phyloP scores from a whole-genome alignment of 2,888 invertebrate genomes.

The Napeogenes sylphis region DNA sequence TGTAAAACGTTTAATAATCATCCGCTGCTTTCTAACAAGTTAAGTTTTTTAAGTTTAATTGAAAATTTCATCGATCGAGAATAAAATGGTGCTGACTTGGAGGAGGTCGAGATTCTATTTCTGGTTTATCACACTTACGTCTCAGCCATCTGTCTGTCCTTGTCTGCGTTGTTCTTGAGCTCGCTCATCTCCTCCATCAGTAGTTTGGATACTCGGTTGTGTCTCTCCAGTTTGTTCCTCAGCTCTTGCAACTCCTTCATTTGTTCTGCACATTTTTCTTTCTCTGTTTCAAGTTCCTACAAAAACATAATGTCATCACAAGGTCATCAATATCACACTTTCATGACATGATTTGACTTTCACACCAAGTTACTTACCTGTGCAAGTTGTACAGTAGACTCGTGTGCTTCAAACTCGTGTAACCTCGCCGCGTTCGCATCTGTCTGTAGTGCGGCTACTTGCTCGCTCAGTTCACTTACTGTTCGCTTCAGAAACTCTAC shows the following conservation, averaged over 20 bases:
- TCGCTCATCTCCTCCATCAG: conserved; percentile 81
- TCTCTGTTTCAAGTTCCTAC: conserved; percentile 75
- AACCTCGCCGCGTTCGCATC: conserved; percentile 80
- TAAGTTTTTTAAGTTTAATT: too few relatives aligned
- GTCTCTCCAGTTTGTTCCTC: conserved; percentile 76
- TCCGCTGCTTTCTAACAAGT: too few relatives aligned
- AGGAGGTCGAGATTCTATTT: not conserved
- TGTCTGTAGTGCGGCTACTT: conserved; percentile 81
- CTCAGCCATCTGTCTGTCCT: conserved; percentile 78
- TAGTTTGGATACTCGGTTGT: conserved; percentile 81
- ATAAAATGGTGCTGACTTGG: too few relatives aligned
- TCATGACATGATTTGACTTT: too few relatives aligned
- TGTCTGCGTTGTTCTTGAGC: conserved; percentile 79
- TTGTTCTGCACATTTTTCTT: conserved; percentile 62
- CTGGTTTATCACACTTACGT: conserved; percentile 50
- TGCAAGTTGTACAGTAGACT: conserved; percentile 75
- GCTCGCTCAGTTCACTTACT: conserved; percentile 80
- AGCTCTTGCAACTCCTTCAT: conserved; percentile 76
- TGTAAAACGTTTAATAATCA: too few relatives aligned
- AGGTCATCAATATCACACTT: not conserved
- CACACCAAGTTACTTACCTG: conserved; percentile 54
- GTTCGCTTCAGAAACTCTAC: conserved; percentile 83
- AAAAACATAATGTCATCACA: conserved; percentile 13
- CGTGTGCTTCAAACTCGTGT: conserved; percentile 84
- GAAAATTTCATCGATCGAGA: too few relatives aligned